Conservation (phyloP, 2,797 vertebrate species). For the Potorous gilbertii region DNA sequence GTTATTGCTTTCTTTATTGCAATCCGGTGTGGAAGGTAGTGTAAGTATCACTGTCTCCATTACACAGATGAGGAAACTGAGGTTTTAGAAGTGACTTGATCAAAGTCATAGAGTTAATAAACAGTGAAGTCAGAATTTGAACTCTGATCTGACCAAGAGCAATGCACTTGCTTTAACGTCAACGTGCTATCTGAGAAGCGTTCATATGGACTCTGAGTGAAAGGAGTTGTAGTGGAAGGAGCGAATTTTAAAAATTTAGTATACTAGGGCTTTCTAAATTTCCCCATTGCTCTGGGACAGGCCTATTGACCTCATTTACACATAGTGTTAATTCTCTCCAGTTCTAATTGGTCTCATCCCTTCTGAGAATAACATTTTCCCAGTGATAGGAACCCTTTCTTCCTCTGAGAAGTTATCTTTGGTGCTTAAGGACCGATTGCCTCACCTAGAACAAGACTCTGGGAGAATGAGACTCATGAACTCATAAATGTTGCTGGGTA, state of each 20-base stretch:
- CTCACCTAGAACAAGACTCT: not conserved
- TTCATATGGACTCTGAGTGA: not conserved
- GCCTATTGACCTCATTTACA: not conserved
- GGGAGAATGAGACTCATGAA: not conserved
- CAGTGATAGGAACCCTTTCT: not conserved
- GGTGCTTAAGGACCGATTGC: not conserved
- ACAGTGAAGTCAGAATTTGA: not conserved
- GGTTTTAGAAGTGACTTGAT: not conserved
- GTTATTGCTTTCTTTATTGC: not conserved
- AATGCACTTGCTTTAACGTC: not conserved
- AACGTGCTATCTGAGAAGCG: not conserved
- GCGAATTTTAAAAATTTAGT: not conserved
- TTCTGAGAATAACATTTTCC: not conserved
- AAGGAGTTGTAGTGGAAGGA: not conserved
- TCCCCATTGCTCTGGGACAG: not conserved
- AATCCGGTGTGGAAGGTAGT: not conserved
- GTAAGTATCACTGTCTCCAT: not conserved
- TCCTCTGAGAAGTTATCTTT: not conserved
- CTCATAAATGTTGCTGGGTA: not conserved
- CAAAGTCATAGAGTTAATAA: not conserved
- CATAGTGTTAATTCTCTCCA: not conserved
- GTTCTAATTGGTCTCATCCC: not conserved
- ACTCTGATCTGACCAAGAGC: not conserved
- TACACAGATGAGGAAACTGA: not conserved
- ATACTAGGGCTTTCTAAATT: not conserved